Percentiles rank a stretch among this genome's conserved stretches.
Conservation (phyloP, 2,888 invertebrate species). For the Pimpla rufipes region DNA sequence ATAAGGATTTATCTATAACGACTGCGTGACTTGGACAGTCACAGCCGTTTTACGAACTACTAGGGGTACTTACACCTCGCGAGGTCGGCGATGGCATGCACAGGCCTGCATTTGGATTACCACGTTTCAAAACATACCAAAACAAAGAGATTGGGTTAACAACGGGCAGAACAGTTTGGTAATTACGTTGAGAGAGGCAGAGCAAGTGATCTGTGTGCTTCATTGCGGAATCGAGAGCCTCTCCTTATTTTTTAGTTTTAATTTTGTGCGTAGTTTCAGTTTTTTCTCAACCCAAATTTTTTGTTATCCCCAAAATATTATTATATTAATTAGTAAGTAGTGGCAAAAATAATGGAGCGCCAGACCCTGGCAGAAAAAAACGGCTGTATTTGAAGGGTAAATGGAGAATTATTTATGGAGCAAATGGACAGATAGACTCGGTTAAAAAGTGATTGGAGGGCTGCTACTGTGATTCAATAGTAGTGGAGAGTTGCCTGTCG, state of each 20-base stretch:
- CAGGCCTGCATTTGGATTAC: slow-evolving; percentile 88
- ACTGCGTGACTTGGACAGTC: slow-evolving; percentile 60
- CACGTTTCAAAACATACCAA: slow-evolving; percentile 81
- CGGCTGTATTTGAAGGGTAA: too few species aligned
- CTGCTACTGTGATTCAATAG: neutral
- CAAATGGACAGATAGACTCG: neutral
- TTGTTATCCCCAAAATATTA: too few species aligned
- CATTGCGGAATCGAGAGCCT: neutral
- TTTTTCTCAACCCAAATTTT: too few species aligned
- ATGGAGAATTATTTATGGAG: neutral
- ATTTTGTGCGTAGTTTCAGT: too few species aligned
- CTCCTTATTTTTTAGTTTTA: neutral
- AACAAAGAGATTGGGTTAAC: slow-evolving; percentile 69
- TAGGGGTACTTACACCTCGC: slow-evolving; percentile 94
- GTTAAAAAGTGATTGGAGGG: neutral
- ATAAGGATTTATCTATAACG: slow-evolving; percentile 23
- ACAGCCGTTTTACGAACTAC: slow-evolving; percentile 72
- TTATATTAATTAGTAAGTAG: too few species aligned
- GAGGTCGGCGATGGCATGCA: slow-evolving; percentile 96
- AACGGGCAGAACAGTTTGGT: slow-evolving; percentile 31
- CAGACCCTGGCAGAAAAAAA: too few species aligned
- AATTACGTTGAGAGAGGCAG: slow-evolving; percentile 15
- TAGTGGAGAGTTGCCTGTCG: neutral
- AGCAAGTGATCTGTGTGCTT: neutral
- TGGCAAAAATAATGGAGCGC: too few species aligned